Evolutionary conservation across 2,113 vertebrate species (phyloP), one percentile per base, ranked within the genome.

Genomic region (Oreochromis niloticus): DNA sequence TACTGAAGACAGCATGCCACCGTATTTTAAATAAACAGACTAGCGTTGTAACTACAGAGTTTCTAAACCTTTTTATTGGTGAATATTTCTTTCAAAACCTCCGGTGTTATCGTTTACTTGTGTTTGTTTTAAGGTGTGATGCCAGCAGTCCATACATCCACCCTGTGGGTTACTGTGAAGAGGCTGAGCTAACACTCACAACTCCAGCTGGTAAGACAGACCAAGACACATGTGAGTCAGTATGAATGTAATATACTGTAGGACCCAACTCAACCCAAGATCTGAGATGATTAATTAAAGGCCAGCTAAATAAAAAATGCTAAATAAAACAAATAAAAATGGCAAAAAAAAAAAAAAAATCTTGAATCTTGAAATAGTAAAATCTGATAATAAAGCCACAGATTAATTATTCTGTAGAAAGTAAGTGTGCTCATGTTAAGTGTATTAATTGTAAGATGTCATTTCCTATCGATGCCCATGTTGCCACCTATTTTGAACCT

Each of bases 91-190:
- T 61, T 46, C 14, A 54, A 50, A 41, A 66, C 43, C 55, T 1
- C 9, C 14, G 3, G 4, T 5, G 14, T 86, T 68, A 22, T n/a
- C 17, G 1, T n/a, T 85, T 43, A 85, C 19, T 8, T 50, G 11
- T 83, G 59, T 59, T 8, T 81, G 14, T 75, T 19, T 80, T 17
- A 73, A 98, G 98, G 98, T 98, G 98, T 93, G 98, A 98, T 82
- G 96, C 97, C 3, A 98, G 97, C 96, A 98, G 97, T 94, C 97
- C 97, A 0, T 98, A 97, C 88, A 98, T 98, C 83, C 97, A 96
- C 92, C 98, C 98, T 52, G 97, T 98, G 14, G 98, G 98, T 8
- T 98, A 95, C 89, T 98, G 97, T 92, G 97, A 98, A 92, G 98
- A 97, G 89, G 94, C 93, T 61, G 95, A 95, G 91, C 92, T 96